A percentile compares a stretch with the other conserved stretches of the same genome.
Conservation (phyloP, 1,140 invertebrate genomes). For the Phymastichus coffea region DNA sequence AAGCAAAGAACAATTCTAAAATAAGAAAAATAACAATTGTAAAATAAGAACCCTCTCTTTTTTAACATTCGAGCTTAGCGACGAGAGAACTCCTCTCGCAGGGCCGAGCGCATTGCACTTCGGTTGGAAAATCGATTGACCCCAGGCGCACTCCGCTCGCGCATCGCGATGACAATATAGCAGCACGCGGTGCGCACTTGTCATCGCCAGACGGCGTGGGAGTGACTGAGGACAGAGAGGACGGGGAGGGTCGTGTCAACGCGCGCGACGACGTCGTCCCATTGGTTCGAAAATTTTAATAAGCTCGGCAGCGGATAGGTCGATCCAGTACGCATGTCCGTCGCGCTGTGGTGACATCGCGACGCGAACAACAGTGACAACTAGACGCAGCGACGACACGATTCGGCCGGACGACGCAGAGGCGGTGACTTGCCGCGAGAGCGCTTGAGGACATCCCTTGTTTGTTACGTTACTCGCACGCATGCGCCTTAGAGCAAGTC, state of each 20-base stretch:
- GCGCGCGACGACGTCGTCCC: slow-evolving; percentile 43
- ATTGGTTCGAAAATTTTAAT: slow-evolving; percentile 58
- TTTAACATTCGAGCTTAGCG: no score
- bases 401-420: slow-evolving; percentile 23
- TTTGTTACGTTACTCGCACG: slow-evolving; percentile 13
- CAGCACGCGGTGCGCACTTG: slow-evolving; percentile 13
- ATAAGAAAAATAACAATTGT: no score
- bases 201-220: slow-evolving; percentile 7
- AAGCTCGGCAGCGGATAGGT: slow-evolving; percentile 51
- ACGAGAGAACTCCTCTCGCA: no score
- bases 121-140: background rate
- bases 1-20: no score
- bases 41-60: no score
- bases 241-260: slow-evolving; percentile 30
- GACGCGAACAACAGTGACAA: background rate
- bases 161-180: slow-evolving; percentile 4
- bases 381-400: no score
- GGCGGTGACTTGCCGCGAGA: no score
- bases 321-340: slow-evolving; percentile 54
- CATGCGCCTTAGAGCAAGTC: slow-evolving; percentile 27
- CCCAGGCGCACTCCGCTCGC: no score
- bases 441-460: no score
- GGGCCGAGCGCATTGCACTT: no score
- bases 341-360: slow-evolving; percentile 45
- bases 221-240: slow-evolving; percentile 10